A percentile compares a stretch with the other conserved stretches of the same genome.
Conservation (phyloP, 2,113 vertebrate species). For the Amblyornis subalaris region DNA sequence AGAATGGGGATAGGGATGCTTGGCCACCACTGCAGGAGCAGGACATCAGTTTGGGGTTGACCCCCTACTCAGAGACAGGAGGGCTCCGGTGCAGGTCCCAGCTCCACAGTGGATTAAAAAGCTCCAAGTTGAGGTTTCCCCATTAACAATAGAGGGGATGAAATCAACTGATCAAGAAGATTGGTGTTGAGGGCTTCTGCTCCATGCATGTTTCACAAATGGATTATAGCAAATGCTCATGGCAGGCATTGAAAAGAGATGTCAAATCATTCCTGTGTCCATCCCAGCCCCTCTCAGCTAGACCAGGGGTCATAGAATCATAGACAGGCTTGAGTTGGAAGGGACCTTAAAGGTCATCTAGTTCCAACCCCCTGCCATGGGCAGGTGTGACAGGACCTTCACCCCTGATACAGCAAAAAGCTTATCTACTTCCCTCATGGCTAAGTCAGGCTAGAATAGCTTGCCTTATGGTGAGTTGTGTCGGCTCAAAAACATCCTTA, state of each 20-base stretch:
- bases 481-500: too few species aligned
- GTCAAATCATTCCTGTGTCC: fast-evolving
- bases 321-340: too few species aligned
- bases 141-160: too few species aligned
- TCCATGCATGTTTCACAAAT: not conserved
- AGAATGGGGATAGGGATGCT: not conserved
- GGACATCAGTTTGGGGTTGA: not conserved
- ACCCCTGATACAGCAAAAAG: too few species aligned
- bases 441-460: too few species aligned
- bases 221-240: not conserved
- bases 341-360: too few species aligned
- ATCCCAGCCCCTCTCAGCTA: not conserved
- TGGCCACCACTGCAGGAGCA: not conserved
- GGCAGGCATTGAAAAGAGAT: not conserved
- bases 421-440: too few species aligned
- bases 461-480: too few species aligned
- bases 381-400: too few species aligned
- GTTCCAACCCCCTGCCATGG: too few species aligned
- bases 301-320: not conserved
- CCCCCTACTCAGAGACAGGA: not conserved
- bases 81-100: not conserved
- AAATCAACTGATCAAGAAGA: not conserved
- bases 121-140: not conserved
- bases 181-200: not conserved
- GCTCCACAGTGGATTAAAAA: not conserved